phyloP scores from a whole-genome alignment of 2,113 vertebrate genomes.

The Coreoperca whiteheadi region DNA sequence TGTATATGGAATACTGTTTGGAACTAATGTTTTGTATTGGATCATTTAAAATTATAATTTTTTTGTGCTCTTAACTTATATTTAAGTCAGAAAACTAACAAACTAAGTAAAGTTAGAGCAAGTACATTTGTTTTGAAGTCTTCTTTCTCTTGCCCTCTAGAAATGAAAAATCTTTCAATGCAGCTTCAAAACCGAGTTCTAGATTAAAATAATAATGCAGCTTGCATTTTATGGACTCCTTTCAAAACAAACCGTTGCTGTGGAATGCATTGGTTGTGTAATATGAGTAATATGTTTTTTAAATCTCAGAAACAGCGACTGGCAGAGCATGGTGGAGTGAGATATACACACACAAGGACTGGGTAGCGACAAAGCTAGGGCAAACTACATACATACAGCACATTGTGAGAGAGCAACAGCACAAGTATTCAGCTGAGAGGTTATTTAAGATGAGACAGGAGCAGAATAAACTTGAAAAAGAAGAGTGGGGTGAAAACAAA shows the following conservation, averaged over 20 bases:
- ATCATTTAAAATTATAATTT: neutral
- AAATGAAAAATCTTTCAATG: neutral
- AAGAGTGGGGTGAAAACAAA: slow-evolving; percentile 7
- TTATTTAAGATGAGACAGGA: slow-evolving; percentile 20
- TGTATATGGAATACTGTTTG: neutral
- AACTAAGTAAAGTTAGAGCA: neutral
- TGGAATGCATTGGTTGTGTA: neutral
- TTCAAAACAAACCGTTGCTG: neutral
- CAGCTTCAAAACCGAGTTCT: slow-evolving; percentile 3
- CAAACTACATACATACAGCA: neutral
- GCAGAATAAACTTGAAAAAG: slow-evolving; percentile 21
- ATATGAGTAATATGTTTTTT: neutral
- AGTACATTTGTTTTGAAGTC: neutral
- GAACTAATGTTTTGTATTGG: neutral
- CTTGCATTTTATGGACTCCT: neutral
- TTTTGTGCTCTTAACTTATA: neutral
- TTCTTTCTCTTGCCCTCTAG: neutral
- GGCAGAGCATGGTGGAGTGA: neutral
- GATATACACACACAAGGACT: neutral
- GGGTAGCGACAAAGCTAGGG: neutral
- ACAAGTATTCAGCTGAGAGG: slow-evolving; percentile 11
- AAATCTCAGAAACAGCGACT: neutral
- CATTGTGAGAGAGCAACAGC: neutral
- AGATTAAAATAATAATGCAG: slow-evolving; percentile 10
- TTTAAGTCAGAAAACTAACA: neutral